phyloP scores from a whole-genome alignment of 2,888 invertebrate species.

The Exocentrus adspersus region DNA sequence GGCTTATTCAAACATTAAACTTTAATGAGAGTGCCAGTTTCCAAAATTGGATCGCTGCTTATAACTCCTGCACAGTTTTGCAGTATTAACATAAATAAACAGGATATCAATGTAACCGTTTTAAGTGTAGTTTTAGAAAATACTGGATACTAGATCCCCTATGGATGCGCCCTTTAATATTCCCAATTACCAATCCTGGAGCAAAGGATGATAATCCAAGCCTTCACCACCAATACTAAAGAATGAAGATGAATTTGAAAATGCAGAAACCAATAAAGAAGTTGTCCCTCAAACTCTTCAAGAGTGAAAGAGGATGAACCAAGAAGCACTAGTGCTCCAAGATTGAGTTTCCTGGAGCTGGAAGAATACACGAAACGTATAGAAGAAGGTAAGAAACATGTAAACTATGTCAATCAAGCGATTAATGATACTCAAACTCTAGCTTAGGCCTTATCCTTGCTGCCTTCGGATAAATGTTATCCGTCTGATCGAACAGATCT shows the following conservation, averaged over 20 bases:
- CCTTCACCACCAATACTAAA: conserved; percentile 58
- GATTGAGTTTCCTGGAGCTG: conserved; percentile 66
- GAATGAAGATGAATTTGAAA: conserved; percentile 47
- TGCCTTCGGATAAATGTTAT: conserved; percentile 80
- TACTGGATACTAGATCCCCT: too few relatives aligned
- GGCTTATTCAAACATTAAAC: not conserved
- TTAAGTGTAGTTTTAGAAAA: too few relatives aligned
- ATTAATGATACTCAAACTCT: conserved; percentile 75
- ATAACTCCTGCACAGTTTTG: too few relatives aligned
- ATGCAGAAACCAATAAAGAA: conserved; percentile 42
- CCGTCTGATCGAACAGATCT: conserved; percentile 79
- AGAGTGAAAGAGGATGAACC: conserved; percentile 17
- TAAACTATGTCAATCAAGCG: conserved; percentile 76
- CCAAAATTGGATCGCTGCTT: too few relatives aligned
- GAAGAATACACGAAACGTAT: conserved; percentile 70
- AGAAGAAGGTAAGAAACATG: conserved; percentile 72
- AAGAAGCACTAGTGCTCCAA: conserved; percentile 28
- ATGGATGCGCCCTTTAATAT: too few relatives aligned
- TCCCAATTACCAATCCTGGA: too few relatives aligned
- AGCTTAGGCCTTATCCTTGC: conserved; percentile 75
- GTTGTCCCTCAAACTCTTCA: conserved; percentile 21
- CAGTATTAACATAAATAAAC: too few relatives aligned
- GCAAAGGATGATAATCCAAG: too few relatives aligned
- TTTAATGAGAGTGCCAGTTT: too few relatives aligned
- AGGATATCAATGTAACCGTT: too few relatives aligned